A percentile compares a stretch with the other conserved stretches of the same genome.
phyloP scores from a whole-genome alignment of 2,113 vertebrate species.

The Rhegmatorhina hoffmannsi region DNA sequence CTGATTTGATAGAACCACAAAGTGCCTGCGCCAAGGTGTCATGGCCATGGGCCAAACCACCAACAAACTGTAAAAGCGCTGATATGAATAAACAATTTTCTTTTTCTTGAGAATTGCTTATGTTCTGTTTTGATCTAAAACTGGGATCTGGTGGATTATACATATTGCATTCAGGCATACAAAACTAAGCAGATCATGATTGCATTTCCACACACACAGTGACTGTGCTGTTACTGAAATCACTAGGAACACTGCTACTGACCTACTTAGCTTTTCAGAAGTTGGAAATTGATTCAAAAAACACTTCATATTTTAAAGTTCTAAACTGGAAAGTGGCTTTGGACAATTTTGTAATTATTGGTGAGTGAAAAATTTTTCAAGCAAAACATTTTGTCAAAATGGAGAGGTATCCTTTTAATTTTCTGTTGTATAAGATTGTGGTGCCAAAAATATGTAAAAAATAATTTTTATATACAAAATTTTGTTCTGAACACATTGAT shows the following conservation, averaged over 20 bases:
- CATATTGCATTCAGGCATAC: neutral
- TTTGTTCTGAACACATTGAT: neutral
- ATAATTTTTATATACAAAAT: neutral
- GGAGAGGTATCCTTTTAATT: neutral
- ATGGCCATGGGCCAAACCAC: neutral
- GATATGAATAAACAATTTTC: neutral
- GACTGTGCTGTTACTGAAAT: neutral
- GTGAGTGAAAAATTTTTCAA: neutral
- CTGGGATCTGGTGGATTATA: neutral
- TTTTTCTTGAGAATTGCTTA: neutral
- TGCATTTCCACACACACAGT: neutral
- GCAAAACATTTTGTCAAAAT: neutral
- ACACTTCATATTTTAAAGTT: neutral
- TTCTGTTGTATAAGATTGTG: neutral
- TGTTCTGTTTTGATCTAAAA: neutral
- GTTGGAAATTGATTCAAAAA: neutral
- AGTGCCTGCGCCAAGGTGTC: neutral
- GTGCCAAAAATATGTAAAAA: neutral
- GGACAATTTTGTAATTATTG: neutral
- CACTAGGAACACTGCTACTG: neutral
- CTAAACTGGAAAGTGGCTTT: neutral
- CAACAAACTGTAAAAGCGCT: neutral
- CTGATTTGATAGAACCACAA: constrained; percentile 1
- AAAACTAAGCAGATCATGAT: neutral
- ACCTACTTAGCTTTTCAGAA: neutral